These are phyloP conservation scores for Falcaria lacertinaria DNA, from an alignment of 2,888 invertebrate genomes.

Conservation along the genomic window DNA sequence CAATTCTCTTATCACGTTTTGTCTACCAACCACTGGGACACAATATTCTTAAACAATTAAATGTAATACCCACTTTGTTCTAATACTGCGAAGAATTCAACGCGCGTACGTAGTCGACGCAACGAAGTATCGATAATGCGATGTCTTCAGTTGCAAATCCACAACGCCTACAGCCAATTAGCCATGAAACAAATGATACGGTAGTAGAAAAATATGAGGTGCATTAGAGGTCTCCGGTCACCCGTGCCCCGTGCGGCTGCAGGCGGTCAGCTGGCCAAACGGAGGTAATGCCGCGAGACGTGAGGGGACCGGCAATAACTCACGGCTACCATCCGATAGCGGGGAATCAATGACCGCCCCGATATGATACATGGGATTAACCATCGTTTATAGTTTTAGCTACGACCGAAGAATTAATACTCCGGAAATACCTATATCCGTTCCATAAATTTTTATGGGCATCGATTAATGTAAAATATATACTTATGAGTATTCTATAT, in stretches of 20 bases:
- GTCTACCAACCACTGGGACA: conserved; percentile 51
- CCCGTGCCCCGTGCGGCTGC: conserved; percentile 5
- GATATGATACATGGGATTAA: conserved; percentile 74
- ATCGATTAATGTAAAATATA: conserved; percentile 6
- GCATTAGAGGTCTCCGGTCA: conserved; percentile 40
- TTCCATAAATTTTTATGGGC: conserved; percentile 58
- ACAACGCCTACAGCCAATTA: conserved; percentile 79
- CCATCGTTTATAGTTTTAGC: conserved; percentile 73
- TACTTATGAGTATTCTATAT: too few species aligned
- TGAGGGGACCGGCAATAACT: conserved; percentile 68
- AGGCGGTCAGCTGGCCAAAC: conserved; percentile 21
- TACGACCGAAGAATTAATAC: conserved; percentile 64
- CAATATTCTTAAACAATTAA: conserved; percentile 30
- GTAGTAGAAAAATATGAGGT: conserved; percentile 57
- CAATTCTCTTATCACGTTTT: conserved; percentile 72
- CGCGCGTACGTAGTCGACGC: not conserved
- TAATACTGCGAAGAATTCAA: not conserved
- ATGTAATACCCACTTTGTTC: conserved; percentile 10
- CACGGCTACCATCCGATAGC: conserved; percentile 65
- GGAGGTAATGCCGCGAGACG: conserved; percentile 55
- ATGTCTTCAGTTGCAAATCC: conserved; percentile 36
- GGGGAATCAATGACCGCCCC: conserved; percentile 74
- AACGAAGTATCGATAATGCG: conserved; percentile 30
- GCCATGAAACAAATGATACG: conserved; percentile 72
- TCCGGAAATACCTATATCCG: conserved; percentile 51